Evolutionary conservation across 1,140 invertebrate genomes (phyloP).

Genomic region (Drosophila rufa): DNA sequence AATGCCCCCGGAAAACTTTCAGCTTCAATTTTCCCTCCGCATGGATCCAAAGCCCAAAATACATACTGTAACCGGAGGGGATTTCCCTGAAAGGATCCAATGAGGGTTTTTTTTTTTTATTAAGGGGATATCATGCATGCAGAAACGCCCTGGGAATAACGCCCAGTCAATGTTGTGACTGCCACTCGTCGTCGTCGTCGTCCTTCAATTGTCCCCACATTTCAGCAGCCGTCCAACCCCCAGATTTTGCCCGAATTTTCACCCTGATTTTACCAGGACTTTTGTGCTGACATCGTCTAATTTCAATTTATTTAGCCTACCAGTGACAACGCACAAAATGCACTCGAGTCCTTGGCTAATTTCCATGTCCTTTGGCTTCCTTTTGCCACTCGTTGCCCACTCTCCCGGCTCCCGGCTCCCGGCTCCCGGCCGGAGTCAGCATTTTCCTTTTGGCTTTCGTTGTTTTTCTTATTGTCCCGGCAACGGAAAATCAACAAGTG

Average conservation of each 20-base stretch:
- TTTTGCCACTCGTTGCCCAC: too few species aligned
- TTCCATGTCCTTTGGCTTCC: slow-evolving; percentile 47
- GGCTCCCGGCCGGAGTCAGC: slow-evolving; percentile 30
- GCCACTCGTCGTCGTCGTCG: slow-evolving; percentile 26
- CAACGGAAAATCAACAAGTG: slow-evolving; percentile 76
- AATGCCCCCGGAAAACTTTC: not conserved
- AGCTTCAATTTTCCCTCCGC: slow-evolving; percentile 1
- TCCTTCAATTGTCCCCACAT: slow-evolving; percentile 26
- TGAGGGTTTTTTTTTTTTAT: not conserved
- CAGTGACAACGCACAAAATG: slow-evolving; percentile 78
- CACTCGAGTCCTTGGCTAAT: slow-evolving; percentile 63
- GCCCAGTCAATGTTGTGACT: slow-evolving; percentile 64
- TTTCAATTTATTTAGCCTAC: slow-evolving; percentile 80
- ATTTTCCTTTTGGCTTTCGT: slow-evolving; percentile 35
- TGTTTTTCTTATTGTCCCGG: slow-evolving; percentile 26
- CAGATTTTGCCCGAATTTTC: not conserved
- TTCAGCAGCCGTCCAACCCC: not conserved
- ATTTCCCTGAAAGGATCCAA: not conserved
- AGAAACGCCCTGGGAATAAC: slow-evolving; percentile 29
- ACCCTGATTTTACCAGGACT: slow-evolving; percentile 31
- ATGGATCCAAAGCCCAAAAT: slow-evolving; percentile 2
- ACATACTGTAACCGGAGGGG: slow-evolving; percentile 2
- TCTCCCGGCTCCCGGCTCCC: too few species aligned
- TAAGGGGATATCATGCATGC: slow-evolving; percentile 37
- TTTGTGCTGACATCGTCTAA: slow-evolving; percentile 80